Percentiles rank a stretch among this genome's conserved stretches.
Conservation (phyloP, 2,888 invertebrate genomes). For the Eudemis profundana region DNA sequence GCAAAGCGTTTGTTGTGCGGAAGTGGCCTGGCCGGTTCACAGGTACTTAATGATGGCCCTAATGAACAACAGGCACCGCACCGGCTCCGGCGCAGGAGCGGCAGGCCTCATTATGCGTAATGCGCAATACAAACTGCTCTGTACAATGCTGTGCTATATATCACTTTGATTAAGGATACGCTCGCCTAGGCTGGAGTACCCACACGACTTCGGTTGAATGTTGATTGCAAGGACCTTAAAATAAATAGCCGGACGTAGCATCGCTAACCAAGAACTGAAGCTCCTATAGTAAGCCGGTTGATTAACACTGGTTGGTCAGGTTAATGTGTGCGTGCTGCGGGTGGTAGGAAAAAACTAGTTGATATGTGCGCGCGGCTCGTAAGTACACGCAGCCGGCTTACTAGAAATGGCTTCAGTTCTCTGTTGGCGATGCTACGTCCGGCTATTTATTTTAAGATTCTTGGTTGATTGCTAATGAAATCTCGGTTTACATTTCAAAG, state of each 20-base stretch:
- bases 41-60: slow-evolving; percentile 62
- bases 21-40: slow-evolving; percentile 56
- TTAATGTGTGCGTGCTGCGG: no score
- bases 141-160: slow-evolving; percentile 29
- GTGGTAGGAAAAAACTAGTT: no score
- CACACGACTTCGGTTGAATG: slow-evolving; percentile 21
- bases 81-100: slow-evolving; percentile 53
- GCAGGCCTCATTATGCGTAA: slow-evolving; percentile 59
- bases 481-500: slow-evolving; percentile 9
- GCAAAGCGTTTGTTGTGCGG: slow-evolving; percentile 71
- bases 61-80: slow-evolving; percentile 58
- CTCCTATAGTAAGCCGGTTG: no score
- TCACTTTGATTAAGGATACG: slow-evolving; percentile 38
- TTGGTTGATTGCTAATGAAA: slow-evolving; percentile 35
- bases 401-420: no score
- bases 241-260: no score
- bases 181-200: slow-evolving; percentile 5
- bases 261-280: no score
- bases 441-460: no score
- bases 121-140: slow-evolving; percentile 58
- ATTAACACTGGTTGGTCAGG: no score
- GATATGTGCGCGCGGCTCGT: no score
- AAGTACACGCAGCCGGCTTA: no score
- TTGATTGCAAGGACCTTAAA: no score
- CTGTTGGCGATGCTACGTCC: no score